A percentile compares a stretch with the other conserved stretches of the same genome.
phyloP scores from a whole-genome alignment of 2,888 invertebrate species.

The Mimachlamys varia region DNA sequence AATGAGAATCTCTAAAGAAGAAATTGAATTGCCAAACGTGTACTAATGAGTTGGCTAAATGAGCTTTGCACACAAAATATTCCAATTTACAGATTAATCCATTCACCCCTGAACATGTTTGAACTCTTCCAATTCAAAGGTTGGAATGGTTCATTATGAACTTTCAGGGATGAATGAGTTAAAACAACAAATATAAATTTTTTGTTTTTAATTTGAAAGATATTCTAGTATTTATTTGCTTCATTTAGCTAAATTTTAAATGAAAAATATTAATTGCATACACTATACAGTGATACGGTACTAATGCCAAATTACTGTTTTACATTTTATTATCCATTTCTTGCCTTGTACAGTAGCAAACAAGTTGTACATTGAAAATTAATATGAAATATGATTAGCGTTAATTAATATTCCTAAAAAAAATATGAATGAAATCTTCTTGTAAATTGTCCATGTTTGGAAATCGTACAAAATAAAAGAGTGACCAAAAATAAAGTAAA shows the following conservation, averaged over 20 bases:
- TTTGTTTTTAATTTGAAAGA: too few species aligned
- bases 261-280: background rate
- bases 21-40: background rate
- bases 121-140: too few species aligned
- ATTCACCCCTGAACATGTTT: too few species aligned
- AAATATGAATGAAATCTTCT: background rate
- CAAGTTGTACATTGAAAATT: background rate
- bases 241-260: background rate
- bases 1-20: background rate
- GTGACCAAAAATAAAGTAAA: background rate
- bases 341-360: conserved; percentile 1
- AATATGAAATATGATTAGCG: background rate
- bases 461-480: background rate
- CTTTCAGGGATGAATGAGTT: too few species aligned
- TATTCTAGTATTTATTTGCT: background rate
- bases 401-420: background rate
- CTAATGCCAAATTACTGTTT: background rate
- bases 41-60: background rate
- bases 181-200: too few species aligned
- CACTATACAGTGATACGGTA: background rate
- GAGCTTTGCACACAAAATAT: background rate
- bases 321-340: background rate
- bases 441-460: background rate
- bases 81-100: background rate
- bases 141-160: too few species aligned